phyloP scores from a whole-genome alignment of 2,113 vertebrate genomes.

The Emydocephalus ijimae region DNA sequence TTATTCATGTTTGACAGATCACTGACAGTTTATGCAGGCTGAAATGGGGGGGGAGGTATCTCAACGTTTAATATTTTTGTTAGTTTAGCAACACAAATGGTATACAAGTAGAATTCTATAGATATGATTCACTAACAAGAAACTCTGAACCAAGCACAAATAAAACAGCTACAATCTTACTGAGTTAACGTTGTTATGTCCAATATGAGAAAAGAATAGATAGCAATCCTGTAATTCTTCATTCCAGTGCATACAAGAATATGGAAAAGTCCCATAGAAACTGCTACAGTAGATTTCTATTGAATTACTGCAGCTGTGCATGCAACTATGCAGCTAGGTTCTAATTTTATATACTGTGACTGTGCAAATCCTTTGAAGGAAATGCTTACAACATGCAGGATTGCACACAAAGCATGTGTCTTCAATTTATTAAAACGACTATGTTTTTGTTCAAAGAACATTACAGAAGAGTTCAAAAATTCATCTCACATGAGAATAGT shows the following conservation, averaged over 20 bases:
- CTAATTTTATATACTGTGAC: background rate
- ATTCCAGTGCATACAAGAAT: background rate
- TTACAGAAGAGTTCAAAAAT: background rate
- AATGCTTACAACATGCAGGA: background rate
- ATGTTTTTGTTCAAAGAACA: background rate
- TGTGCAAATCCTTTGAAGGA: background rate
- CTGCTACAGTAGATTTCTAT: background rate
- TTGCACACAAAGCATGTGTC: background rate
- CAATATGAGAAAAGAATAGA: background rate
- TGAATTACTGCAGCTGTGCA: background rate
- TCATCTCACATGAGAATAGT: background rate
- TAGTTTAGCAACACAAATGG: background rate
- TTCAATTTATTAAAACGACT: background rate
- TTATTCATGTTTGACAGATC: conserved; percentile 19
- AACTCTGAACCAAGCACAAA: background rate
- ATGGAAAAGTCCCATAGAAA: background rate
- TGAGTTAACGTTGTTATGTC: background rate
- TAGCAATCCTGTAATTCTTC: background rate
- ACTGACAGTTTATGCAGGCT: conserved; percentile 11
- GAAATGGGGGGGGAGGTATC: background rate
- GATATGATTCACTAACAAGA: background rate
- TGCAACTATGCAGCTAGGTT: background rate
- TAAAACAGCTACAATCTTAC: background rate
- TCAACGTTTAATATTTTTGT: background rate
- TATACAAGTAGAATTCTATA: background rate